These are phyloP conservation scores for Meloidogyne hapla DNA, from an alignment of 1,140 invertebrate species.

Conservation along the genomic window DNA sequence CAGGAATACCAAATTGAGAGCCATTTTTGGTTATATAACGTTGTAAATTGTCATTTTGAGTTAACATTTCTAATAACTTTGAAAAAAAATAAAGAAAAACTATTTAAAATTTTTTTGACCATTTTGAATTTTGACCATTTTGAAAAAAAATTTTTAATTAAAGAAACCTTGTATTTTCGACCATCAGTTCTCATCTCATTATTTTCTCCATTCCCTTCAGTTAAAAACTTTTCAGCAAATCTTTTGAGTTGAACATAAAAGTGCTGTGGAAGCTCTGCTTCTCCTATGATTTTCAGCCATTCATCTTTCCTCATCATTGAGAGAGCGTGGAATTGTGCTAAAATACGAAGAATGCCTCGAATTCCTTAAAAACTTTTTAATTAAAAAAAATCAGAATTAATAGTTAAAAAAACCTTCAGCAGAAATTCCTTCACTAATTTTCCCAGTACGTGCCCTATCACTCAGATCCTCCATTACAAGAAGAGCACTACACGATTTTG, in stretches of 20 bases:
- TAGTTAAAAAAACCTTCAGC: constrained; percentile 38
- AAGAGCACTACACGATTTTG: constrained; percentile 49
- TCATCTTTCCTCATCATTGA: constrained; percentile 34
- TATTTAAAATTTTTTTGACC: too few species aligned
- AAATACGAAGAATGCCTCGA: constrained; percentile 45
- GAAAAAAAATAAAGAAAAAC: too few species aligned
- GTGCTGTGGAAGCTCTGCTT: constrained; percentile 28
- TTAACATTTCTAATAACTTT: not conserved
- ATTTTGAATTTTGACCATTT: too few species aligned
- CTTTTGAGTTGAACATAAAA: constrained; percentile 41
- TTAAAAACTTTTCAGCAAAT: constrained; percentile 19
- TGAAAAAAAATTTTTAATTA: not conserved
- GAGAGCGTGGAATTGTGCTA: constrained; percentile 48
- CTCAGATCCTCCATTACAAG: constrained; percentile 61
- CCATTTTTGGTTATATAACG: constrained; percentile 16
- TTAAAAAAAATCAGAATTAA: not conserved
- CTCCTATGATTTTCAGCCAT: constrained; percentile 29
- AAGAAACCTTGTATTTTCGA: not conserved
- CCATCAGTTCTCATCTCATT: too few species aligned
- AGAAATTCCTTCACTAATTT: constrained; percentile 45
- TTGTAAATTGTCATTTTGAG: constrained; percentile 9
- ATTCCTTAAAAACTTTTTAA: constrained; percentile 27
- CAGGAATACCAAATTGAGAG: not conserved
- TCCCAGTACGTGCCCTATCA: constrained; percentile 44
- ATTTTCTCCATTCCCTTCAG: not conserved